These are phyloP conservation scores for Taphrorychus bicolor DNA, from an alignment of 2,888 invertebrate species.

Conservation along the genomic window DNA sequence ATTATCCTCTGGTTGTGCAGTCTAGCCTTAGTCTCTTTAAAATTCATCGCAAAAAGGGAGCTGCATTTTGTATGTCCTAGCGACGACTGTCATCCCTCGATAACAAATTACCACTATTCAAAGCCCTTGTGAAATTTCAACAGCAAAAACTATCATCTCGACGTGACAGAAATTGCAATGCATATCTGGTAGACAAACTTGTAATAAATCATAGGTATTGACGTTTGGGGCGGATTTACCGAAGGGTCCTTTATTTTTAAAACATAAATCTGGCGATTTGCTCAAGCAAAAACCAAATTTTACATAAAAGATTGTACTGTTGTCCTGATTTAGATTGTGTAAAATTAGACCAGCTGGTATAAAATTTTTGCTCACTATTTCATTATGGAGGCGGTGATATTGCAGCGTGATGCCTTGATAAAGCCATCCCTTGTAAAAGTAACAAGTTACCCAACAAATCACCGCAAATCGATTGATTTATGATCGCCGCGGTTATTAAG, in stretches of 20 bases:
- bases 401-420: not conserved
- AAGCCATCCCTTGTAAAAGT: not conserved
- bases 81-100: not conserved
- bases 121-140: not conserved
- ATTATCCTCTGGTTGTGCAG: too few relatives aligned
- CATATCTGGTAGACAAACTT: not conserved
- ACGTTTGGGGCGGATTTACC: not conserved
- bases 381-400: too few relatives aligned
- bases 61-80: too few relatives aligned
- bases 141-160: not conserved
- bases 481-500: not conserved
- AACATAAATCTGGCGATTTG: too few relatives aligned
- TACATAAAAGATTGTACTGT: too few relatives aligned
- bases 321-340: too few relatives aligned
- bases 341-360: too few relatives aligned
- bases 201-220: not conserved
- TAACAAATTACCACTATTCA: not conserved
- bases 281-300: too few relatives aligned
- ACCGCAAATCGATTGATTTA: not conserved
- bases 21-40: too few relatives aligned
- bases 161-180: not conserved
- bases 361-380: too few relatives aligned
- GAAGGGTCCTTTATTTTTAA: too few relatives aligned
- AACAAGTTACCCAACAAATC: not conserved
- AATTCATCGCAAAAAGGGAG: too few relatives aligned